Percentiles rank a stretch among this genome's conserved stretches.
Conservation (phyloP, 2,113 vertebrate species). For the Pelusios castaneus region DNA sequence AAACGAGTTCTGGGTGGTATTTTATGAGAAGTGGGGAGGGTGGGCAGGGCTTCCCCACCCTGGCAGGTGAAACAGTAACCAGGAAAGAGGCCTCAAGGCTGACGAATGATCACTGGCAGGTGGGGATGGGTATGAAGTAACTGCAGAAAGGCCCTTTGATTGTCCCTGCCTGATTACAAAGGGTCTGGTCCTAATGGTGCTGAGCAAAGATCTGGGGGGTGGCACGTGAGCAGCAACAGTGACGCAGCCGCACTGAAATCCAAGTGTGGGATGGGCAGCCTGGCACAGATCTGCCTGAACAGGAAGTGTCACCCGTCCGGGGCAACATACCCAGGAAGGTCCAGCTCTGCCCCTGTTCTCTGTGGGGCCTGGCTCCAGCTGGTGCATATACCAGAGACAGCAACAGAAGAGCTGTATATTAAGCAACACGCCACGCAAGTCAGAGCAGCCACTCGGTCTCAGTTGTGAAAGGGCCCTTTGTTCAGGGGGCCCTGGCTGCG, state of each 20-base stretch:
- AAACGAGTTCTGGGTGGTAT: not conserved
- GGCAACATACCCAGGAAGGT: not conserved
- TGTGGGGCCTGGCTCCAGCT: too few relatives aligned
- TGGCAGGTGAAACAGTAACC: not conserved
- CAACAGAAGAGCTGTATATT: too few relatives aligned
- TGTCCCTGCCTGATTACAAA: not conserved
- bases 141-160: not conserved
- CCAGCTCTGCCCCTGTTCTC: too few relatives aligned
- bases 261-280: too few relatives aligned
- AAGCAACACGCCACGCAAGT: too few relatives aligned
- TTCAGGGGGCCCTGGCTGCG: too few relatives aligned
- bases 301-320: not conserved
- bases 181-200: not conserved
- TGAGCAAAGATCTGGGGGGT: not conserved
- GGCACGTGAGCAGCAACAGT: not conserved
- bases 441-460: too few relatives aligned
- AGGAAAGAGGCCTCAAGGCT: not conserved
- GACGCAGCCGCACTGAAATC: not conserved
- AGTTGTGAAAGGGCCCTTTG: too few relatives aligned
- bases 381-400: too few relatives aligned
- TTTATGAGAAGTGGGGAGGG: not conserved
- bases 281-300: not conserved
- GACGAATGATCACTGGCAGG: not conserved
- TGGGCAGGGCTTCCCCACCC: not conserved
- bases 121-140: not conserved